Evolutionary conservation across 2,797 vertebrate genomes (phyloP), one percentile per base, ranked within the genome.

Genomic region (Telmatherina bonti): DNA sequence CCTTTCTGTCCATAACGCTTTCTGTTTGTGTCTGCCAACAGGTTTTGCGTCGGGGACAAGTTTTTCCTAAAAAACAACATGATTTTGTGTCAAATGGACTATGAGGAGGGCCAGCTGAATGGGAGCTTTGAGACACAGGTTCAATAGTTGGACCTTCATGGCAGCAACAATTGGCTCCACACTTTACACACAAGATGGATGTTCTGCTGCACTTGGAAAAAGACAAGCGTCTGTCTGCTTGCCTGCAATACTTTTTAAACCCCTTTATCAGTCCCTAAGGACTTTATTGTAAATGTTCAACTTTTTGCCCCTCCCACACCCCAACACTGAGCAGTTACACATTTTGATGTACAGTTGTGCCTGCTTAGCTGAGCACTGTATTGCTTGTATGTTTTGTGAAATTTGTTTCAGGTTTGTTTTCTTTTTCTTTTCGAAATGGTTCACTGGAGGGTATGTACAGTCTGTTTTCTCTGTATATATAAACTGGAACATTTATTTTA

Each of bases 401-500:
- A 94, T 96, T 92, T 90, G 91, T 94, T 94, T 94, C 82, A 65
- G 83, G 88, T 92, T 92, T 89, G 79, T 89, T 92, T 90, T 81
- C 63, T 82, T 89, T 90, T 90, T 70, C 82, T 91, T 93, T 93
- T 89, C 92, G 93, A 95, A 95, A 91, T 86, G 92, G 91, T 93
- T 95, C 92, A 93, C 93, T 94, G 95, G 94, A 96, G 95, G 95
- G 95, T 96, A 95, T 99, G 98, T 99, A 99, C 97, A 99, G 97
- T 98, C 96, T 95, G 96, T 98, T 98, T 98, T 94, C 89, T 97
- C 96, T 99, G 97, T 98, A 99, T 98, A 99, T 96, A 96, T 98
- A 99, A 98, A 99, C 97, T 96, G 97, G 97, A 99, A 98, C 97
- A 99, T 98, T 99, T 99, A 99, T 99, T 99, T 99, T 99, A 99